A percentile compares a stretch with the other conserved stretches of the same genome.
Conservation (phyloP, 2,797 vertebrate genomes). For the Crenichthys baileyi region DNA sequence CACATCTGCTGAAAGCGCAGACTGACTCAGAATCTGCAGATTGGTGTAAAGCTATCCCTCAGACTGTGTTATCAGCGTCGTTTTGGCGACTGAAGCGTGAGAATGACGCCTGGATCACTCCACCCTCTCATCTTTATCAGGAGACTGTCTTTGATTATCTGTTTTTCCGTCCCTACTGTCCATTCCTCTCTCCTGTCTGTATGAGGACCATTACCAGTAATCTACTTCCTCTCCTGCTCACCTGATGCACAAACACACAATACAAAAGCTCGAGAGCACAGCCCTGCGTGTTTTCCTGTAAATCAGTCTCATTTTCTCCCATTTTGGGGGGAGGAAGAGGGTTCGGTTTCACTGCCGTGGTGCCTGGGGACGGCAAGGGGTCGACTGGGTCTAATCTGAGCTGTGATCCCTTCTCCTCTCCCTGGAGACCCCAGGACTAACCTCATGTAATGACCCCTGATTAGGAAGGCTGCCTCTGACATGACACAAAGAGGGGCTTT, state of each 20-base stretch:
- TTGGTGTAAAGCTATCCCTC: constrained; percentile 46
- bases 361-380: constrained; percentile 65
- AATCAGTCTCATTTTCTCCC: constrained; percentile 48
- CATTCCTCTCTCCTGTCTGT: constrained; percentile 17
- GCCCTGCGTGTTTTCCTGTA: constrained; percentile 50
- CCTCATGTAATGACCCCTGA: constrained; percentile 80
- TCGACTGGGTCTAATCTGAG: constrained; percentile 73
- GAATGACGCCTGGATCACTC: constrained; percentile 39
- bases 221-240: constrained; percentile 52
- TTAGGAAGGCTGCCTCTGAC: constrained; percentile 75
- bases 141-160: constrained; percentile 5
- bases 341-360: constrained; percentile 53
- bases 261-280: constrained; percentile 21
- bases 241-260: constrained; percentile 12
- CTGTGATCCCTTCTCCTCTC: constrained; percentile 74
- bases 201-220: constrained; percentile 73
- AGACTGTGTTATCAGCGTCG: constrained; percentile 48
- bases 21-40: neutral
- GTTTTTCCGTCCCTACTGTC: constrained; percentile 2
- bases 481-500: constrained; percentile 75
- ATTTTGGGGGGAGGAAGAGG: constrained; percentile 4
- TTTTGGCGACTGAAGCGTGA: constrained; percentile 60
- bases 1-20: neutral
- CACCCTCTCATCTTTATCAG: constrained; percentile 20
- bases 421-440: constrained; percentile 71